Evolutionary conservation across 2,797 vertebrate species (phyloP), one percentile per base, ranked within the genome.

Genomic region (Lindbergichthys nudifrons): DNA sequence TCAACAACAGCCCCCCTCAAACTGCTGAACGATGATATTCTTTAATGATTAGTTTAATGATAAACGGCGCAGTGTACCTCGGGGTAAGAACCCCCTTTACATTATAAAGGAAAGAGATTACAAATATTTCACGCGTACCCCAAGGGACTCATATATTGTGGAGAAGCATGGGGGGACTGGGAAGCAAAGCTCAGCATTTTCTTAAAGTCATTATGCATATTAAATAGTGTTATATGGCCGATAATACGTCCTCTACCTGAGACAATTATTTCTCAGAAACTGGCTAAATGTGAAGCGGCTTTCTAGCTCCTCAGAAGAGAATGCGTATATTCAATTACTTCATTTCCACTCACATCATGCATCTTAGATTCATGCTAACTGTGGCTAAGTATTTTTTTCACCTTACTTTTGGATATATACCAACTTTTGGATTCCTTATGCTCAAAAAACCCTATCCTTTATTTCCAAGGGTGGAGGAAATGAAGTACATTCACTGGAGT

Each of bases 1-100:
- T 79, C 61, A 76, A 54, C 67, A 70, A 59, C 61, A 72, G 48
- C 50, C 42, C 71, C 66, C 70, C 21, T 60, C 26, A 77, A 83
- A 83, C 70, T 89, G 86, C 88, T 86, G 87, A 90, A 81, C 70
- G 80, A 67, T 70, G 60, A 69, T 62, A 71, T 86, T 85, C 58
- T 79, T 58, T 79, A 68, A 80, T 81, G 63, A 86, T 80, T 75
- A 76, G 53, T 79, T 85, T 72, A 79, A 88, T 85, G 79, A 87
- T 80, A 83, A 87, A 88, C 61, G 48, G 43, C 21, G 63, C 66
- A 54, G 10, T 74, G 74, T 73, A 88, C 71, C 87, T 79, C 50
- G 2, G 69, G 82, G 86, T 82, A 71, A 71, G 45, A 83, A 74
- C 59, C 70, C 71, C 51, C 47, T 73, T 81, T 88, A 73, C 75